phyloP scores from a whole-genome alignment of 2,888 invertebrate species.

The Petrophora chlorosata region DNA sequence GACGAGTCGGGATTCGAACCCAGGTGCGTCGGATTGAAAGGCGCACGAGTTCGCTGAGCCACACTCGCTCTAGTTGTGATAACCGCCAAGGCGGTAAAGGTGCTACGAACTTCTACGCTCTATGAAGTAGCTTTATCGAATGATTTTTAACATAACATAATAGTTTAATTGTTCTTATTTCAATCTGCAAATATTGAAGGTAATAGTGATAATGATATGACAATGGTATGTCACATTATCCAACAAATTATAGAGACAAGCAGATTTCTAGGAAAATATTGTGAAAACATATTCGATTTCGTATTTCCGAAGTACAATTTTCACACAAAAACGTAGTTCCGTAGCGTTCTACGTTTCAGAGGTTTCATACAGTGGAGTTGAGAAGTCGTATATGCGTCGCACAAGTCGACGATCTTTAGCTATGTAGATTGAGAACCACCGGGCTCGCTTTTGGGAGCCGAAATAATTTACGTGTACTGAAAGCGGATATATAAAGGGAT shows the following conservation, averaged over 20 bases:
- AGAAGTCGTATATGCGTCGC: conserved; percentile 29
- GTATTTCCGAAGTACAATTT: conserved; percentile 21
- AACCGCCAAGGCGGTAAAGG: no score
- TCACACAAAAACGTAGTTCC: conserved; percentile 28
- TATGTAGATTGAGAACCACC: conserved; percentile 3
- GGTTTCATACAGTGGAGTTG: conserved; percentile 34
- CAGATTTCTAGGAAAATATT: background rate
- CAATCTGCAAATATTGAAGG: no score
- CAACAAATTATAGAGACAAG: background rate
- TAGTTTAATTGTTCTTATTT: no score
- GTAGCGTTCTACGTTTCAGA: conserved; percentile 19
- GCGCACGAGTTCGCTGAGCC: no score
- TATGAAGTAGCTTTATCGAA: no score
- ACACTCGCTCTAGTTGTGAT: no score
- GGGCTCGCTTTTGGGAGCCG: background rate
- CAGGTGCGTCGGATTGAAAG: no score
- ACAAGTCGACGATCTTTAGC: conserved; percentile 25
- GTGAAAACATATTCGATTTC: conserved; percentile 24
- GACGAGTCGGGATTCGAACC: no score
- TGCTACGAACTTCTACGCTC: no score
- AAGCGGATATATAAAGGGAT: no score
- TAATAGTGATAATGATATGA: no score
- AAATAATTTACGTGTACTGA: background rate
- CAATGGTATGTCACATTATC: background rate
- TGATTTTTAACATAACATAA: no score